Percentiles rank a stretch among this genome's conserved stretches.
Conservation (phyloP, 2,797 vertebrate genomes). For the Aeoliscus strigatus region DNA sequence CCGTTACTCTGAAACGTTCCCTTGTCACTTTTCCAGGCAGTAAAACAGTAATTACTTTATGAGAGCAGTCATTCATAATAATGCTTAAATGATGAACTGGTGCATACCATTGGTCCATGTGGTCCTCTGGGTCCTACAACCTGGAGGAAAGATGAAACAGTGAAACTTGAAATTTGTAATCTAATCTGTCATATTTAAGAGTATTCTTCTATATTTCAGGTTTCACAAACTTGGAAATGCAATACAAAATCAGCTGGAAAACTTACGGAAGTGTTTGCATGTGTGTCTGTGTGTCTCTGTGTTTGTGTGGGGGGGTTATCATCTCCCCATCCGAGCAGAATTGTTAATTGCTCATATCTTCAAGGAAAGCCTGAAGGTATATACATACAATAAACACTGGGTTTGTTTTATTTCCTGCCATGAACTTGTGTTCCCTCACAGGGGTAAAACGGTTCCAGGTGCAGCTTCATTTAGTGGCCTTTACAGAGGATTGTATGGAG, state of each 20-base stretch:
- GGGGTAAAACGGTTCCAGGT: slow-evolving; percentile 66
- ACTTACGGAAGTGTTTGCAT: too few relatives aligned
- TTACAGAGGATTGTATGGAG: slow-evolving; percentile 5
- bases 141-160: too few relatives aligned
- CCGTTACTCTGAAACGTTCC: too few relatives aligned
- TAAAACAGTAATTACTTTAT: too few relatives aligned
- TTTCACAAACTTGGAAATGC: too few relatives aligned
- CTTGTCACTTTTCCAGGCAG: too few relatives aligned
- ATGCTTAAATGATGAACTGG: background rate
- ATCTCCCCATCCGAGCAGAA: slow-evolving; percentile 29
- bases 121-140: slow-evolving; percentile 90
- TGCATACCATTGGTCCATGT: slow-evolving; percentile 88
- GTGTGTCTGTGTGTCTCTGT: too few relatives aligned
- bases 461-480: slow-evolving; percentile 30
- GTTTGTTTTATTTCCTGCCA: slow-evolving; percentile 49
- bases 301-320: slow-evolving; percentile 19
- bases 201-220: too few relatives aligned
- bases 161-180: too few relatives aligned
- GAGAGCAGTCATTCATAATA: too few relatives aligned
- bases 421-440: slow-evolving; percentile 34
- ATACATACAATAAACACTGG: slow-evolving; percentile 65
- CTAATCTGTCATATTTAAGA: too few relatives aligned
- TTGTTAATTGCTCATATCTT: slow-evolving; percentile 52
- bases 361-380: slow-evolving; percentile 35
- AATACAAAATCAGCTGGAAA: too few relatives aligned